phyloP scores from a whole-genome alignment of 2,113 vertebrate genomes.

The Corvus moneduloides region DNA sequence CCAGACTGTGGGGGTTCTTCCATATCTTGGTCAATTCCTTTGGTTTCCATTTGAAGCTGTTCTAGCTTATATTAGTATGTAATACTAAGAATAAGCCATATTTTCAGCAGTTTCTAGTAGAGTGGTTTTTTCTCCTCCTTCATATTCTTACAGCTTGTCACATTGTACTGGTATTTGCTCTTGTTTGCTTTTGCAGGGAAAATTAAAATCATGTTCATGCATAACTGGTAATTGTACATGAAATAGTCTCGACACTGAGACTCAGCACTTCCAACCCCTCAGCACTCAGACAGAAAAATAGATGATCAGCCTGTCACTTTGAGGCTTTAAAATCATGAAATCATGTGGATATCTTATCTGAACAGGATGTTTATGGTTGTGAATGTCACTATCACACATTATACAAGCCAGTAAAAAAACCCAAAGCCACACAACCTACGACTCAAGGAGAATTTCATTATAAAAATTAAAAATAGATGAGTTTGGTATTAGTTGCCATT shows the following conservation, averaged over 20 bases:
- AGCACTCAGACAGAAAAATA: not conserved
- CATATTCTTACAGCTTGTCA: not conserved
- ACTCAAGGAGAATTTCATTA: not conserved
- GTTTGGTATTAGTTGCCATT: not conserved
- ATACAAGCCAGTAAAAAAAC: not conserved
- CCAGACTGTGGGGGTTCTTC: no score
- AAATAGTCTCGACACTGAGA: not conserved
- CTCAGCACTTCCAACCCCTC: not conserved
- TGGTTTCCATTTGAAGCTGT: not conserved
- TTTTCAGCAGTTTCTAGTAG: not conserved
- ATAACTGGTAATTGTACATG: not conserved
- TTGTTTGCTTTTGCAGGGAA: not conserved
- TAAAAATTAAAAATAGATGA: not conserved
- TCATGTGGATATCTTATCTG: not conserved
- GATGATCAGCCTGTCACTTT: not conserved
- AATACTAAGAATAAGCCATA: not conserved
- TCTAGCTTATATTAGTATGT: not conserved
- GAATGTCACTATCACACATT: not conserved
- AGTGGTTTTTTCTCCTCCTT: not conserved
- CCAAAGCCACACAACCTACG: not conserved
- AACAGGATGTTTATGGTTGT: not conserved
- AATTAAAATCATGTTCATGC: not conserved
- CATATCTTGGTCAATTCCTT: not conserved
- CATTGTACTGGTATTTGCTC: not conserved
- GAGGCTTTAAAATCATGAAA: not conserved